Percentiles rank a stretch among this genome's conserved stretches.
Conservation (phyloP, 2,888 invertebrate species). For the Abscondita cerata region DNA sequence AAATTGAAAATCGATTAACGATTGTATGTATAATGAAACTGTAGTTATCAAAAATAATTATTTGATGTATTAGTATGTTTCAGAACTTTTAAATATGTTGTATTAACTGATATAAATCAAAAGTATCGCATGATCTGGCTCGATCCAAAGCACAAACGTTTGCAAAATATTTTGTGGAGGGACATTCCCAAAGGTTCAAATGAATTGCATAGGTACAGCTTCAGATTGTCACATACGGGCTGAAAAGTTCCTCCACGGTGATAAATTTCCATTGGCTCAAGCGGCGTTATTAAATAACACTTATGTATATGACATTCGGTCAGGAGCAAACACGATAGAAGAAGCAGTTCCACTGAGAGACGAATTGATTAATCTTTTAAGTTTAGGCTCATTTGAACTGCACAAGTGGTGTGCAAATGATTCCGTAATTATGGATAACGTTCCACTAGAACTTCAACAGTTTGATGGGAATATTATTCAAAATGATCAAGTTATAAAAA, state of each 20-base stretch:
- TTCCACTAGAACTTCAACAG: too few relatives aligned
- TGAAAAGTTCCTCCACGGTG: background rate
- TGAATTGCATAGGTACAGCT: background rate
- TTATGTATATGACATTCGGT: conserved; percentile 7
- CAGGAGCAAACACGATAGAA: background rate
- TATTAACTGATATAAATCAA: conserved; percentile 1
- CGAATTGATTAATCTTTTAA: conserved; percentile 2
- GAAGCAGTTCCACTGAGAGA: background rate
- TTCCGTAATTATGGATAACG: background rate
- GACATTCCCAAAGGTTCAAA: background rate
- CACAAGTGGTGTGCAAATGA: conserved; percentile 10
- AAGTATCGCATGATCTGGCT: background rate
- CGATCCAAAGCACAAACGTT: background rate
- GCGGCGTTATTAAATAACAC: conserved; percentile 2
- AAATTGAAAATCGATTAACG: conserved; percentile 7
- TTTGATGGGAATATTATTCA: too few relatives aligned
- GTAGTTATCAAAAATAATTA: background rate
- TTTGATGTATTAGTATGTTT: conserved; percentile 1
- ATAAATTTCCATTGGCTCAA: background rate
- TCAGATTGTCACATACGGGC: conserved; percentile 14
- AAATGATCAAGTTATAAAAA: too few relatives aligned
- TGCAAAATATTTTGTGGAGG: conserved; percentile 13
- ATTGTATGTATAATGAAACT: conserved; percentile 8
- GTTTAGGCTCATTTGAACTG: background rate
- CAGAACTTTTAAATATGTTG: background rate